phyloP scores from a whole-genome alignment of 2,113 vertebrate species.

The Peucedramus taeniatus region DNA sequence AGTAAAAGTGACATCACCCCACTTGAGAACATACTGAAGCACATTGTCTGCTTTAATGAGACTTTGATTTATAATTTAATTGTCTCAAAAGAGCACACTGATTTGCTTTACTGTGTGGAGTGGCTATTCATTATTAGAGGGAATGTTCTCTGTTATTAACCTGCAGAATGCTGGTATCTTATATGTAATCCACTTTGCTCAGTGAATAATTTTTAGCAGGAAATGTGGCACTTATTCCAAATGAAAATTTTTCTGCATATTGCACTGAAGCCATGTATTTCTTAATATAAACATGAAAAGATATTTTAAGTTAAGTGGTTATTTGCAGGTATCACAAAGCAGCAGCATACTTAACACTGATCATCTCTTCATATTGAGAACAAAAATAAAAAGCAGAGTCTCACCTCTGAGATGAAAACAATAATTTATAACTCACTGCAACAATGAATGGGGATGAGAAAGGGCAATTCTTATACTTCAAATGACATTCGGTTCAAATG shows the following conservation, averaged over 20 bases:
- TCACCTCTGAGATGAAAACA: not conserved
- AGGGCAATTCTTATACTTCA: not conserved
- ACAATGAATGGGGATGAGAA: not conserved
- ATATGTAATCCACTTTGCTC: not conserved
- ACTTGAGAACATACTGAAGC: not conserved
- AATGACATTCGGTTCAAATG: not conserved
- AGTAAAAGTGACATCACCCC: not conserved
- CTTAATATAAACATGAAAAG: not conserved
- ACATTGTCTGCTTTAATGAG: not conserved
- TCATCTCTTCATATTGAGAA: not conserved
- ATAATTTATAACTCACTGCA: not conserved
- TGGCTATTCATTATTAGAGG: not conserved
- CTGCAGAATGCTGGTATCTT: not conserved
- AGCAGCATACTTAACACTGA: not conserved
- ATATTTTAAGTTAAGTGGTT: not conserved
- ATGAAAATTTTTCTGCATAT: not conserved
- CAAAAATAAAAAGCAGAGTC: not conserved
- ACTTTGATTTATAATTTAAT: slow-evolving; percentile 26
- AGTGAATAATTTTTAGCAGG: not conserved
- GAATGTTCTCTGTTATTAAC: slow-evolving; percentile 5
- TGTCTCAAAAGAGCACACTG: not conserved
- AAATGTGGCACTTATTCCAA: not conserved
- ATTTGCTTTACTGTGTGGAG: not conserved
- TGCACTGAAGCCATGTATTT: not conserved
- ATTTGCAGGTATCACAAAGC: not conserved